Percentiles rank a stretch among this genome's conserved stretches.
These are phyloP conservation scores for Vollenhovia emeryi DNA, from an alignment of 1,140 invertebrate genomes.

Conservation along the genomic window DNA sequence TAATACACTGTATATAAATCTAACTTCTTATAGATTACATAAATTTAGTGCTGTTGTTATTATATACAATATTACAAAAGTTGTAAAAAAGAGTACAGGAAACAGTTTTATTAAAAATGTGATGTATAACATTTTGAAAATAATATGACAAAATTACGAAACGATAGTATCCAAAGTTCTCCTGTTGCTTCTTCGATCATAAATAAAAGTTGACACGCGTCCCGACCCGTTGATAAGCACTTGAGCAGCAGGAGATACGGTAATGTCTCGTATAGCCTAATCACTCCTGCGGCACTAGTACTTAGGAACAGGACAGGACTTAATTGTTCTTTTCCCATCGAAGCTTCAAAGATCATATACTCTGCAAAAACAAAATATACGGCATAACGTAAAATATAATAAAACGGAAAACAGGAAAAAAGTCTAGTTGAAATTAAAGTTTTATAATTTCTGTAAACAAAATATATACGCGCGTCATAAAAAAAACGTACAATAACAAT, in stretches of 20 bases:
- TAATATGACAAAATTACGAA: background rate
- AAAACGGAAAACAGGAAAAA: background rate
- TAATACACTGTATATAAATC: background rate
- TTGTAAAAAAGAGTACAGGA: background rate
- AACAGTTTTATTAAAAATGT: background rate
- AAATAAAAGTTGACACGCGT: constrained; percentile 74
- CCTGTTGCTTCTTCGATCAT: background rate
- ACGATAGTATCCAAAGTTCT: background rate
- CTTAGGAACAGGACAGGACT: constrained; percentile 92
- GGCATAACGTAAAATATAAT: constrained; percentile 32
- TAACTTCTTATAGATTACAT: background rate
- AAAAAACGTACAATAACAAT: background rate
- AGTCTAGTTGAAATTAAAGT: background rate
- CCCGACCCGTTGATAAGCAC: constrained; percentile 93
- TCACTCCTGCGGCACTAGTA: constrained; percentile 95
- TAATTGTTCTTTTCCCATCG: constrained; percentile 59
- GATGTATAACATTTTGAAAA: background rate
- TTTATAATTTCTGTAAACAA: background rate
- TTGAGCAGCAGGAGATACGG: constrained; percentile 93
- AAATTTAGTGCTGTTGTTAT: background rate
- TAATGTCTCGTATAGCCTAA: constrained; percentile 85
- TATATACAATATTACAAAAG: background rate
- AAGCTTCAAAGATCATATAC: background rate
- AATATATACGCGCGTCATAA: background rate
- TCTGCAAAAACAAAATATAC: constrained; percentile 27